Evolutionary conservation across 2,888 invertebrate genomes (phyloP), one percentile per base, ranked within the genome.

Genomic region (Acronicta psi): DNA sequence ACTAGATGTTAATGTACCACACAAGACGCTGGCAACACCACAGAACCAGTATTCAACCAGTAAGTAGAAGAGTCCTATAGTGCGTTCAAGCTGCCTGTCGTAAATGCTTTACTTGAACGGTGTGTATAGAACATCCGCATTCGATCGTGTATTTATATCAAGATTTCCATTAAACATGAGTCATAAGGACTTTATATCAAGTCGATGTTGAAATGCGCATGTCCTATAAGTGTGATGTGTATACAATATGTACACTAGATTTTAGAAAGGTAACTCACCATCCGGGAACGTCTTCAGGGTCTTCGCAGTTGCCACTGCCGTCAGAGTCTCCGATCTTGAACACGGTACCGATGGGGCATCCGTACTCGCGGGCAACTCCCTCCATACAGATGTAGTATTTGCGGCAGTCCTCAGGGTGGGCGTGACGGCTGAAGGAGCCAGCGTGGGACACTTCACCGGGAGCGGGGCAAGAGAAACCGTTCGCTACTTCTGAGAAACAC

Each of bases 371-470:
- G 71, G 98, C 97, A 59, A 96, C 96, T 75, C 97, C 97, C 90
- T 98, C 98, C 71, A 98, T 91, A 88, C 98, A 99, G 92, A 98
- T 98, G 95, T 98, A 99, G 94, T 98, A 99, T 90, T 98, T 98
- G 84, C 98, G 96, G 95, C 98, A 98, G 92, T 98, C 98, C 75
- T 98, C 98, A 36, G 98, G 98, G 92, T 99, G 98, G 59, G 98
- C 98, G 93, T 98, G 98, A 86, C 98, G 96, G 79, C 98, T 98
- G 96, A 98, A 99, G 69, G 98, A 97, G 66, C 98, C 98, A 70
- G 97, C 95, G 84, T 96, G 96, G 81, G 97, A 96, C 31, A 97
- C 95, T 91, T 98, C 97, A 82, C 97, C 97, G 53, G 97, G 95
- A 69, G 97, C 96, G 57, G 98, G 97, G 92, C 98, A 98, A 72